phyloP scores from a whole-genome alignment of 1,140 invertebrate genomes.

The Metaphire vulgaris region DNA sequence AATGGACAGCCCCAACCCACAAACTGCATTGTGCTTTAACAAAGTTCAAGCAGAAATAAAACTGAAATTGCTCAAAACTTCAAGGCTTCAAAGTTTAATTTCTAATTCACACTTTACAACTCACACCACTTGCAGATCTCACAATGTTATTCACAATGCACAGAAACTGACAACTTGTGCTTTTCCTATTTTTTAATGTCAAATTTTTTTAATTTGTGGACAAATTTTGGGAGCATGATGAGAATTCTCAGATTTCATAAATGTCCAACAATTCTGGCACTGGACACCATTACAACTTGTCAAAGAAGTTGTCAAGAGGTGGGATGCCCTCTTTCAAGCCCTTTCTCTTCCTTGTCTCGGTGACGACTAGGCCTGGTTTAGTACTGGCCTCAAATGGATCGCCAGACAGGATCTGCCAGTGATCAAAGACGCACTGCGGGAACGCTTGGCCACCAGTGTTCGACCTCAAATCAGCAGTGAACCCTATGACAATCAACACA shows the following conservation, averaged over 20 bases:
- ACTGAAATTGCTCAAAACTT: too few species aligned
- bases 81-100: too few species aligned
- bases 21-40: too few species aligned
- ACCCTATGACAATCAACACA: constrained; percentile 56
- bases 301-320: constrained; percentile 46
- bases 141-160: neutral
- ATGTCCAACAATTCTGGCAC: neutral
- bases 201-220: neutral
- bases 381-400: constrained; percentile 74
- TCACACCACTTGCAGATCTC: neutral
- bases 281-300: constrained; percentile 45
- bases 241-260: neutral
- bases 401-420: constrained; percentile 96
- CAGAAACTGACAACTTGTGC: neutral
- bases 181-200: neutral
- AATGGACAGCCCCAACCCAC: too few species aligned
- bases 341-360: constrained; percentile 96
- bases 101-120: neutral
- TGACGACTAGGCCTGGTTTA: constrained; percentile 77
- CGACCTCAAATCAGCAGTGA: constrained; percentile 95
- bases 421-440: constrained; percentile 99
- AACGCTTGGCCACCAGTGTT: constrained; percentile 99
- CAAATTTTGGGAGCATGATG: neutral
- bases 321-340: constrained; percentile 82
- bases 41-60: too few species aligned